Evolutionary conservation across 2,113 vertebrate genomes (phyloP).

Genomic region (Embiotoca jacksoni): DNA sequence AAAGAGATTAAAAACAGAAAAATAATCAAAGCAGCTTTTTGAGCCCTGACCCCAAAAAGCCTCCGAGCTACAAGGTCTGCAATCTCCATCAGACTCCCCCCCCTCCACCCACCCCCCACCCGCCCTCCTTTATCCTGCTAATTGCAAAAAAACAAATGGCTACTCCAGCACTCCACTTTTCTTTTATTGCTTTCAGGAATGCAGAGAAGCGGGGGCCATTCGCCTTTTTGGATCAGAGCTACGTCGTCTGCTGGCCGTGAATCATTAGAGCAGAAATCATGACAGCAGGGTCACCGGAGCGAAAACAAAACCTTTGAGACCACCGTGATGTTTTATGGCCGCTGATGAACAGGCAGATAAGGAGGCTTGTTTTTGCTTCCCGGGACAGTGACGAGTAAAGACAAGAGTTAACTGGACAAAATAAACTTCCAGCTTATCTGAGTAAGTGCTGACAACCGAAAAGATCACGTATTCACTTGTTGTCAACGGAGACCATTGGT

Average conservation of each 20-base stretch:
- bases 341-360: slow-evolving; percentile 52
- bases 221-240: slow-evolving; percentile 49
- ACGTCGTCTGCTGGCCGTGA: slow-evolving; percentile 15
- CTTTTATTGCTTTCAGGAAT: slow-evolving; percentile 74
- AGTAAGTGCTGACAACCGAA: background rate
- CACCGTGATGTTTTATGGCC: slow-evolving; percentile 68
- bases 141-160: slow-evolving; percentile 56
- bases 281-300: slow-evolving; percentile 39
- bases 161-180: slow-evolving; percentile 17
- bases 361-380: slow-evolving; percentile 58
- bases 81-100: background rate
- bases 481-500: too few relatives aligned
- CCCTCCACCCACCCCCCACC: background rate
- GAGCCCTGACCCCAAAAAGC: background rate
- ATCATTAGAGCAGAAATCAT: slow-evolving; percentile 63
- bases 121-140: background rate
- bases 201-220: slow-evolving; percentile 40
- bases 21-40: background rate
- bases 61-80: background rate
- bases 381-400: background rate
- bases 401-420: background rate
- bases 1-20: background rate
- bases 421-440: background rate
- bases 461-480: too few relatives aligned
- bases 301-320: slow-evolving; percentile 80